Base-by-base conservation (phyloP, 2,888 invertebrate species). In the Oithona nana region DNA sequence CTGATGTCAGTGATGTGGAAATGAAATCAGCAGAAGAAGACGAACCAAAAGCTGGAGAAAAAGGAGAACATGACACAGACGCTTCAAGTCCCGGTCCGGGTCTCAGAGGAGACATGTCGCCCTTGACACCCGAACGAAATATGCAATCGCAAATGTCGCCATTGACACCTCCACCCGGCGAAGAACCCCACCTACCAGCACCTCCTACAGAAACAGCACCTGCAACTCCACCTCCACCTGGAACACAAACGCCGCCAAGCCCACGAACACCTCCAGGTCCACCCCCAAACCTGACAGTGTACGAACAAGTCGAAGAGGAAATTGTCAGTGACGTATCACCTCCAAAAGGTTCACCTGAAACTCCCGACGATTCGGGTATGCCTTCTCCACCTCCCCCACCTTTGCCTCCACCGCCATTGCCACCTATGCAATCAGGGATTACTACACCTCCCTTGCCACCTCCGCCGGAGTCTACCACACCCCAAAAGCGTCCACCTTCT, bases 1-100 rank as follows among this genome's bases (percentile, higher is more conserved):
- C 64, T 24, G 55, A 49, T 52, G 31, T 57, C 39, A 30, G 55
- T n/a, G 69, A 70, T 39, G 67, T 60, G 1, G 61, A 52, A 30
- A 60, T 56, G 56, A 30, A 56, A 28, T 62, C 56, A 2, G 30
- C 20, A 20, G 24, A 52, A 31, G 6, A 26, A 11, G 39, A 39
- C 39, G 16, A 49, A 16, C 30, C 16, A 4, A 13, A 54, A 11
- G 20, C 8, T 22, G 61, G n/a, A 16, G 59, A 60, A 22, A 16
- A 60, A 22, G 61, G 51, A n/a, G 51, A 57, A 11, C 26, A 63
- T 11, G 51, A 55, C 16, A 8, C 28, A 54, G 56, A n/a, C 54
- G 22, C 24, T 57, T 55, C 52, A 49, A 2, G 29, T 13, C 48
- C 31, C 31, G 26, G n/a, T 8, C 48, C 52, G 4, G 54, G 31